Evolutionary conservation across 2,797 vertebrate species (phyloP).

Genomic region (Pseudopleuronectes americanus): DNA sequence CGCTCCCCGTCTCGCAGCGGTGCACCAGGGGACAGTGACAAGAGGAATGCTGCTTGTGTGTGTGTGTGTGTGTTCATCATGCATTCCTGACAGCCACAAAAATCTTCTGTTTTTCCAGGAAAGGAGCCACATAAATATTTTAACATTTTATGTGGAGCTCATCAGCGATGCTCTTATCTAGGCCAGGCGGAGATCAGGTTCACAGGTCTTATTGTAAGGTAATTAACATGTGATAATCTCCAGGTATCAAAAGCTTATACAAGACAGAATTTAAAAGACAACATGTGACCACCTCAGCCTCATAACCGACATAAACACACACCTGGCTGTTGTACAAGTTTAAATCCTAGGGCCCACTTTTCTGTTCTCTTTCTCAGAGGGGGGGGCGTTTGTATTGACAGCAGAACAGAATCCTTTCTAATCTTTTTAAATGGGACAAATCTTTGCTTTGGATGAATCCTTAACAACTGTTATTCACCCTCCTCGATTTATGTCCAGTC

Average conservation of each 20-base stretch:
- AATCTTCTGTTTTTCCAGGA: constrained; percentile 38
- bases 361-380: not conserved
- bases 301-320: constrained; percentile 6
- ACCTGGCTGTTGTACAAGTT: constrained; percentile 11
- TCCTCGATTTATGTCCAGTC: constrained; percentile 24
- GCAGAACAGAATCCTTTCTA: not conserved
- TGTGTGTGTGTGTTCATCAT: constrained; percentile 1
- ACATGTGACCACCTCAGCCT: constrained; percentile 6
- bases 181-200: constrained; percentile 51
- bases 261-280: constrained; percentile 31
- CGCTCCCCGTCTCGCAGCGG: constrained; percentile 23
- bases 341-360: not conserved
- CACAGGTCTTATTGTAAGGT: constrained; percentile 37
- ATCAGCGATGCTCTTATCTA: constrained; percentile 47
- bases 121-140: constrained; percentile 54
- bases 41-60: constrained; percentile 50
- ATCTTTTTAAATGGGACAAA: constrained; percentile 21
- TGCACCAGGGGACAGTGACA: constrained; percentile 20
- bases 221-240: constrained; percentile 48
- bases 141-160: constrained; percentile 44
- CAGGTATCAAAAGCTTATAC: constrained; percentile 9
- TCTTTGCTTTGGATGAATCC: not conserved
- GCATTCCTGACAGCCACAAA: constrained; percentile 26
- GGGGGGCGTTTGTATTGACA: not conserved
- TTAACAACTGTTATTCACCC: constrained; percentile 6